A percentile compares a stretch with the other conserved stretches of the same genome.
These are phyloP conservation scores for Melolontha melolontha DNA, from an alignment of 2,888 invertebrate species.

Conservation along the genomic window DNA sequence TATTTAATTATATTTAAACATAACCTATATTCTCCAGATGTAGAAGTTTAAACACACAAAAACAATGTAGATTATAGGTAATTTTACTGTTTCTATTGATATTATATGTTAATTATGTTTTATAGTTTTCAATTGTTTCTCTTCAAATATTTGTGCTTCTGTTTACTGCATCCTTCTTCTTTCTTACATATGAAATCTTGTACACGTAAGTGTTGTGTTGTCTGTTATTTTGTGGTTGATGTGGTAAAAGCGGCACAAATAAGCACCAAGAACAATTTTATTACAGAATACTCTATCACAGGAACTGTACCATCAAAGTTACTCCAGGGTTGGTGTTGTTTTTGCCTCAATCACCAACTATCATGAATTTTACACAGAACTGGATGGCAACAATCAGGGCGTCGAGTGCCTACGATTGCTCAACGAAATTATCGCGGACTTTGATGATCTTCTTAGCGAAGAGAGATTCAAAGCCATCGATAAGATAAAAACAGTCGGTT, in stretches of 20 bases:
- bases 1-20: no score
- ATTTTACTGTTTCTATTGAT: slow-evolving; percentile 1
- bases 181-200: slow-evolving; percentile 29
- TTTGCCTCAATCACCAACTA: slow-evolving; percentile 95
- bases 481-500: slow-evolving; percentile 94
- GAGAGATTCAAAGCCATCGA: slow-evolving; percentile 89
- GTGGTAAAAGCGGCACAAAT: slow-evolving; percentile 44
- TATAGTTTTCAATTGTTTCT: slow-evolving; percentile 24
- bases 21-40: no score
- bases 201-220: slow-evolving; percentile 38
- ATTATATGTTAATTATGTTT: slow-evolving; percentile 17
- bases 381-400: slow-evolving; percentile 92
- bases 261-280: slow-evolving; percentile 46
- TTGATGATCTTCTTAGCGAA: slow-evolving; percentile 90
- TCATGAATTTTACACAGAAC: slow-evolving; percentile 93
- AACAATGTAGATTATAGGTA: no score
- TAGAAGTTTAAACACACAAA: no score
- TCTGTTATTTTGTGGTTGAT: slow-evolving; percentile 36
- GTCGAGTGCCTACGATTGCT: slow-evolving; percentile 88
- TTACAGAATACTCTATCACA: slow-evolving; percentile 73
- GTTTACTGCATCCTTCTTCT: slow-evolving; percentile 44
- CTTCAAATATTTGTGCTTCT: slow-evolving; percentile 43
- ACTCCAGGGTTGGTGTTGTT: slow-evolving; percentile 89
- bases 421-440: slow-evolving; percentile 94
- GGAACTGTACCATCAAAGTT: slow-evolving; percentile 95